Percentiles rank a stretch among this genome's conserved stretches.
phyloP scores from a whole-genome alignment of 2,113 vertebrate genomes.

The Silurus meridionalis region DNA sequence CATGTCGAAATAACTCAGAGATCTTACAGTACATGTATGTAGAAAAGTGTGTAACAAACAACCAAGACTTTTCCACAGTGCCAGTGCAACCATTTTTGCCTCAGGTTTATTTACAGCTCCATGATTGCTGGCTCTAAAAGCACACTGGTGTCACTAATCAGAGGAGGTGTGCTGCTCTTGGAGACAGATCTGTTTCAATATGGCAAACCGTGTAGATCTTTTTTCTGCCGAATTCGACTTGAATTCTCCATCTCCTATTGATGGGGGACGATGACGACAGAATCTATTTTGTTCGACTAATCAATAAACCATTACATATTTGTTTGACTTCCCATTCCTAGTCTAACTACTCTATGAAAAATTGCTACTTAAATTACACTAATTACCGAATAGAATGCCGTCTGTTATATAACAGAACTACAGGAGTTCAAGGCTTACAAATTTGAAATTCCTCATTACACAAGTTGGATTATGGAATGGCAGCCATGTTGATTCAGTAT shows the following conservation, averaged over 20 bases:
- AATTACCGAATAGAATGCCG: not conserved
- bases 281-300: not conserved
- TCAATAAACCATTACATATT: not conserved
- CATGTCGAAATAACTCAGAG: not conserved
- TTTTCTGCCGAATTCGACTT: not conserved
- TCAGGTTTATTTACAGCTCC: not conserved
- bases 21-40: not conserved
- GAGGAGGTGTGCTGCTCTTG: not conserved
- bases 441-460: not conserved
- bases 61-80: not conserved
- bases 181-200: not conserved
- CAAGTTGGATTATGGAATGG: too few species aligned
- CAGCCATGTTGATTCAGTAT: too few species aligned
- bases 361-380: not conserved
- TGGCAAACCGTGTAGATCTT: not conserved
- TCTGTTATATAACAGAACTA: not conserved
- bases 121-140: not conserved
- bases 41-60: not conserved
- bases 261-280: not conserved
- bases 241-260: not conserved
- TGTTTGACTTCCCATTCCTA: not conserved
- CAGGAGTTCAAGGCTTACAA: not conserved
- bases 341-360: too few species aligned
- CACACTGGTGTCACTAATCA: conserved; percentile 5
- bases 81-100: not conserved